Conservation (phyloP, 2,113 vertebrate genomes). For the Catharus fuscescens region DNA sequence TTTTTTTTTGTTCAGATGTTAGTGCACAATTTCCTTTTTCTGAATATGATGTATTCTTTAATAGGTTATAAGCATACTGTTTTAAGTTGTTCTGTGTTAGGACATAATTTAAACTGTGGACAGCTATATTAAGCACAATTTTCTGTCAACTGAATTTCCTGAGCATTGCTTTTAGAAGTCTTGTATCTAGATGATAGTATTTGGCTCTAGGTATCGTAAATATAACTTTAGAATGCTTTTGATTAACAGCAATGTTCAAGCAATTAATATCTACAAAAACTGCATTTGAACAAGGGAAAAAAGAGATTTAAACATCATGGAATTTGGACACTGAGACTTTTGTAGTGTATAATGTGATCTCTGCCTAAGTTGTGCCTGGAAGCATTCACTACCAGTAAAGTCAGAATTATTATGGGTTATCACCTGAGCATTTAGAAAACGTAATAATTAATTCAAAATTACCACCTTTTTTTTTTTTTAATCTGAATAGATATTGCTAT, state of each 20-base stretch:
- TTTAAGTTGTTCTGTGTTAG: background rate
- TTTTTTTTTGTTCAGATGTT: background rate
- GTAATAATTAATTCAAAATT: background rate
- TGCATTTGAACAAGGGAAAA: background rate
- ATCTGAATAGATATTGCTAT: background rate
- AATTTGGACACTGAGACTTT: background rate
- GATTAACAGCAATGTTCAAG: background rate
- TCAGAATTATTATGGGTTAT: background rate
- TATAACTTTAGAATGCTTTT: constrained; percentile 11
- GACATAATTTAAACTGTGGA: background rate
- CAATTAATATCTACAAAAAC: background rate
- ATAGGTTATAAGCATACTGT: background rate
- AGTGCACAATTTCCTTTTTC: background rate
- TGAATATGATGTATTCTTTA: background rate
- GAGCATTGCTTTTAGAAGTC: background rate
- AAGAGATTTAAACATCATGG: background rate
- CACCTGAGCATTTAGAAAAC: background rate
- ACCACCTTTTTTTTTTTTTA: accelerated
- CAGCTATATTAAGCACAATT: constrained; percentile 11
- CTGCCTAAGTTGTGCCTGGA: background rate
- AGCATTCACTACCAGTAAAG: background rate
- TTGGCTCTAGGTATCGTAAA: background rate
- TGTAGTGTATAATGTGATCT: background rate
- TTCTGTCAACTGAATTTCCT: constrained; percentile 14
- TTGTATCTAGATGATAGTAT: background rate